Base-by-base conservation (phyloP, 2,888 invertebrate species). In the Heterodera filipjevi region DNA sequence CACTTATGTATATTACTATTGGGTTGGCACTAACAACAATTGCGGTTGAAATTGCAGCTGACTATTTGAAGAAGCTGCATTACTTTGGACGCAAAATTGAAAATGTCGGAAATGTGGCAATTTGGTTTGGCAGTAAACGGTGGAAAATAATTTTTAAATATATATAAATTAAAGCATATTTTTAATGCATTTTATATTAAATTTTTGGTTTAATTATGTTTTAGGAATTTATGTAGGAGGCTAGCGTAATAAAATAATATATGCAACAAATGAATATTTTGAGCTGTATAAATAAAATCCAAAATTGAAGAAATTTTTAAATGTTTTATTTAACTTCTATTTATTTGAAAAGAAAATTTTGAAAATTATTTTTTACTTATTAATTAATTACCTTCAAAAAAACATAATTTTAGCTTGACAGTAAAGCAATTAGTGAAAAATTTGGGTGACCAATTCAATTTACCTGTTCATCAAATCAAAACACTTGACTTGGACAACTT, bases 31-130 rank as follows among this genome's bases (percentile, higher is more conserved):
- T 88, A 32, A 88, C 88, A 1, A 88, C 88, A 33, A 88, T 88
- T 39, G 87, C 88, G 2, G 87, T 88, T n/a, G 86, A 88, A 80
- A 88, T 88, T 32, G 87, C 87, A 8, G 87, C 87, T 0, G 88
- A 88, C 74, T 83, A 84, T 1, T 77, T 88, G 66, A 88, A 88
- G 78, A 85, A 85, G 64, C 75, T 88, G 66, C 88, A 88, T 77
- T 87, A 88, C 77, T 87, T 85, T 66, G 88, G 88, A 27, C 77
- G 87, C 19, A 88, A 88, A 79, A 88, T 88, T 72, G 87, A 88
- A 39, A 87, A 88, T 75, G 87, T 88, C 12, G 87, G 86, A 70
- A 84, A 83, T 66, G 87, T 87, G 0, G 85, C 84, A 5, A 86
- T 87, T 35, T 87, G 87, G 87, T 87, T 87, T 74, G 87, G 87